Conservation (phyloP, 2,113 vertebrate genomes). For the Prinia subflava region DNA sequence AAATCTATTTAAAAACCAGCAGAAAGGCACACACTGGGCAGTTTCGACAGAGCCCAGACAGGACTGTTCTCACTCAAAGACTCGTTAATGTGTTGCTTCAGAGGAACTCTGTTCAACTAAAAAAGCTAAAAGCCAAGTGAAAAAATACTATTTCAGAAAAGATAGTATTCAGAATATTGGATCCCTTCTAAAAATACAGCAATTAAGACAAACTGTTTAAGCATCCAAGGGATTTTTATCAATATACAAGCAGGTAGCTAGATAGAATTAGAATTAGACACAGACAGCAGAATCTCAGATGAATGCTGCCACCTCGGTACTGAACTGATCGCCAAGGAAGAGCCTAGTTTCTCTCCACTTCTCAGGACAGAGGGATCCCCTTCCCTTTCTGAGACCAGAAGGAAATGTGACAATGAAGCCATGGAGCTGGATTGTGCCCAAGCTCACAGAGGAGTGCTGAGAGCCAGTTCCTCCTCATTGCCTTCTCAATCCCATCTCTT, state of each 20-base stretch:
- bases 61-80: neutral
- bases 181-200: neutral
- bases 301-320: neutral
- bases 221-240: neutral
- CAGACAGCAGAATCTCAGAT: neutral
- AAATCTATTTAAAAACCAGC: fast-evolving
- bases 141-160: neutral
- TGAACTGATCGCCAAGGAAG: neutral
- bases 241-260: neutral
- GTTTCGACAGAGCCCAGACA: neutral
- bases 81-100: fast-evolving
- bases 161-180: fast-evolving
- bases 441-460: neutral
- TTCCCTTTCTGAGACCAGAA: neutral
- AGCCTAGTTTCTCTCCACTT: neutral
- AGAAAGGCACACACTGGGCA: neutral
- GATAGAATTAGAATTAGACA: neutral
- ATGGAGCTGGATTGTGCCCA: neutral
- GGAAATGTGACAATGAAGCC: neutral
- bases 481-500: neutral
- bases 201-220: neutral
- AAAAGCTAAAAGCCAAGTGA: neutral
- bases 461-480: neutral
- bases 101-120: neutral
- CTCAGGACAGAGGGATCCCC: neutral